Evolutionary conservation across 2,888 invertebrate species (phyloP), one percentile per base, ranked within the genome.

Genomic region (Macrophya annulata): DNA sequence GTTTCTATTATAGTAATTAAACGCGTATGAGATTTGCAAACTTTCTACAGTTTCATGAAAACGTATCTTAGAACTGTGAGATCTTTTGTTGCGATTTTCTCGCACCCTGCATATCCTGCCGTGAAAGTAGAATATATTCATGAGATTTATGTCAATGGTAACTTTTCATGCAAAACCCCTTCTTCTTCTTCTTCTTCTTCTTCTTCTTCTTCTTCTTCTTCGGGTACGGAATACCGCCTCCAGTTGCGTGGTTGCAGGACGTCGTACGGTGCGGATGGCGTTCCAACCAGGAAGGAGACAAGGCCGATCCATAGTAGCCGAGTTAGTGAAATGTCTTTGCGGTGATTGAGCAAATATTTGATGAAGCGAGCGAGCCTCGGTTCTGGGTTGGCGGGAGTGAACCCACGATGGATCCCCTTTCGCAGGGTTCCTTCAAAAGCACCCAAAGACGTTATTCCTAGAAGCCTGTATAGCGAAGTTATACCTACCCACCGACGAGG

Each of bases 291-390:
- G 84, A 85, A 87, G 86, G 81, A 83, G 85, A 86, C 86, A 85
- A 85, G 86, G 88, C 87, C 89, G 91, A 92, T 91, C 90, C 87
- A 88, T 89, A 89, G 89, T 89, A 88, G 89, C 88, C 90, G 90
- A 93, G 91, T 92, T 91, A 90, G 90, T 89, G 90, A 90, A 92
- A 93, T 92, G 92, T 93, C 92, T 92, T 92, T 90, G 92, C 90
- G 91, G 93, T 92, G 93, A 93, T 93, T 92, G 92, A 90, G 91
- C 92, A 93, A 93, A 93, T 93, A 93, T 92, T 92, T 92, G 92
- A 91, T 88, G 90, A 90, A 91, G 90, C 88, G 88, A 88, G 89
- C 88, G 90, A 86, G 84, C 72, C 84, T 65, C 74, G 65, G 25
- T 45, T 83, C 59, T 59, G 51, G 62, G 65, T 82, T 68, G n/a